Evolutionary conservation across 2,113 vertebrate species (phyloP), one percentile per base, ranked within the genome.

Genomic region (Falco punctatus): DNA sequence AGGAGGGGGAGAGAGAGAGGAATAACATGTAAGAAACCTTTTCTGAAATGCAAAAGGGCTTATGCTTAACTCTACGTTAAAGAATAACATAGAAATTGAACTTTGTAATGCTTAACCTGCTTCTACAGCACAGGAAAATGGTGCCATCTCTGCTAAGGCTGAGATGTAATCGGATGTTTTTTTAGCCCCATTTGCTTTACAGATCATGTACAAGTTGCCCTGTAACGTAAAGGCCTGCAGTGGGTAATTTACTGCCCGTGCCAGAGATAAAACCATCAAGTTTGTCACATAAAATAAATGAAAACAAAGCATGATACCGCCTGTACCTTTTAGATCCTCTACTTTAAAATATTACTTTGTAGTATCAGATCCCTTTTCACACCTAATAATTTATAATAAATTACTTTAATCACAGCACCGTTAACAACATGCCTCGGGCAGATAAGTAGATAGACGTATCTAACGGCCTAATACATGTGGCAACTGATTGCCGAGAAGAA

Each of bases 331-430:
- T 54, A 78, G 88, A 94, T 86, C 17, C 30, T 30, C 87, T 93
- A 8, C 55, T 94, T 90, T 65, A 67, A 94, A 87, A 95, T 78
- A 90, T 62, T 75, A 49, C 67, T 86, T 87, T 27, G 40, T 42
- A 81, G 72, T 81, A 86, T 86, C 73, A 83, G 92, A 78, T 92
- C 67, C 44, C 46, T 96, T 96, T 92, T 97, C 93, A 88, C 81
- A 79, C 59, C 19, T n/a, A 81, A 65, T 90, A 92, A 96, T 92
- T 96, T 93, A 54, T 94, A 95, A 95, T 95, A 77, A 94, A 95
- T 92, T 93, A 64, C 92, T 90, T 94, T 86, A 94, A 96, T 91
- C 93, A 95, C 83, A 86, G 71, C 40, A 96, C 51, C 70, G 51
- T 83, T 95, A 94, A 49, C 62, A 91, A 89, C 75, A 51, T 28